Conservation (phyloP, 2,888 invertebrate genomes). For the Drosophila meridiana region DNA sequence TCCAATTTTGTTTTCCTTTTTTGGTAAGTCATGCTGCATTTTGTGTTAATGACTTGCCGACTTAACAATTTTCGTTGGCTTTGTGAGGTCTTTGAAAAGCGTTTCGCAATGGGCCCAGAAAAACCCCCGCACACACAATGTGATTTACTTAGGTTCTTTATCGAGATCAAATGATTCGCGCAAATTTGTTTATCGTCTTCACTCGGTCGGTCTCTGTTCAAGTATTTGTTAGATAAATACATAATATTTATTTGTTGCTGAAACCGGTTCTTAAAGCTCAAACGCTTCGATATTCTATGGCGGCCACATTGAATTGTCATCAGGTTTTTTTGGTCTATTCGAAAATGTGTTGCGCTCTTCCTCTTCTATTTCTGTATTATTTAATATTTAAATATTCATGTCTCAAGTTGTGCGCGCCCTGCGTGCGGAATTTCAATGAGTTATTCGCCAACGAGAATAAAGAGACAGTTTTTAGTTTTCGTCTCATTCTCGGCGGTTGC, state of each 20-base stretch:
- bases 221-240: conserved; percentile 10
- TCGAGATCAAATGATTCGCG: conserved; percentile 28
- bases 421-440: conserved; percentile 53
- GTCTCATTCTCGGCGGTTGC: conserved; percentile 13
- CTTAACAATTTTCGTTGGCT: conserved; percentile 46
- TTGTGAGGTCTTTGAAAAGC: conserved; percentile 36
- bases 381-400: conserved; percentile 63
- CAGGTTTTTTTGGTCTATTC: conserved; percentile 29
- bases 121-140: conserved; percentile 23
- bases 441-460: conserved; percentile 21
- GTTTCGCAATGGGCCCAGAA: conserved; percentile 39
- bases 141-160: conserved; percentile 30
- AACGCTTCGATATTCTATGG: conserved; percentile 26
- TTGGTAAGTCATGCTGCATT: conserved; percentile 76
- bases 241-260: not conserved
- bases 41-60: conserved; percentile 73
- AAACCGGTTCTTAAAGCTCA: conserved; percentile 54
- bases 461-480: conserved; percentile 22
- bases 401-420: conserved; percentile 23
- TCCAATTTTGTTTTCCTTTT: conserved; percentile 31
- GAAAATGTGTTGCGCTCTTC: conserved; percentile 4
- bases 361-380: conserved; percentile 37
- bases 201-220: conserved; percentile 27
- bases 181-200: conserved; percentile 17
- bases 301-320: conserved; percentile 37